These are phyloP conservation scores for Apis laboriosa DNA, from an alignment of 1,140 invertebrate species.

Conservation along the genomic window DNA sequence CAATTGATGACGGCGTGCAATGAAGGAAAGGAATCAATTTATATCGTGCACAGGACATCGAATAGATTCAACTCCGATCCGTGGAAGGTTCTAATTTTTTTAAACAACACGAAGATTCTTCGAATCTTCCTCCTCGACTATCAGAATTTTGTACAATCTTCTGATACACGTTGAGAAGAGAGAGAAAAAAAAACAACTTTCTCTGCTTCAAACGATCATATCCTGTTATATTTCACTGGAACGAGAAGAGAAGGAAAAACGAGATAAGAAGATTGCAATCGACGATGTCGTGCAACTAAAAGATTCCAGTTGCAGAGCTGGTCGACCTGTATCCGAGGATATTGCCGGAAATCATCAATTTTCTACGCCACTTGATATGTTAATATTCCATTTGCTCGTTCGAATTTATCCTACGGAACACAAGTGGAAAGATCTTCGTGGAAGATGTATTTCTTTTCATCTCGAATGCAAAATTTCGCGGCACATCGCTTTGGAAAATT, in stretches of 20 bases:
- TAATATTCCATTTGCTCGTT: background rate
- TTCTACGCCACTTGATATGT: background rate
- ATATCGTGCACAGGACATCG: background rate
- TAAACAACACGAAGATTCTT: background rate
- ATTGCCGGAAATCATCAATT: conserved; percentile 21
- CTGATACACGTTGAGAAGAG: background rate
- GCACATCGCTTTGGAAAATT: background rate
- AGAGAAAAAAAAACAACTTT: background rate
- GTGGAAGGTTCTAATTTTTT: background rate
- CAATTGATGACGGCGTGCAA: background rate
- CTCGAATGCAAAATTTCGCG: conserved; percentile 5
- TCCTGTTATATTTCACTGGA: background rate
- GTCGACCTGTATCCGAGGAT: background rate
- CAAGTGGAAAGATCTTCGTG: no score
- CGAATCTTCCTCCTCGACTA: background rate
- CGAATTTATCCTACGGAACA: background rate
- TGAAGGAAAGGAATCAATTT: background rate
- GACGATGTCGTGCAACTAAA: background rate
- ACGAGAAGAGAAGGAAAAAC: background rate
- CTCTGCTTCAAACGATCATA: background rate
- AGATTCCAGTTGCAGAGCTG: background rate
- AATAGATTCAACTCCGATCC: background rate
- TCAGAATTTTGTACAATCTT: background rate
- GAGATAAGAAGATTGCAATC: background rate
- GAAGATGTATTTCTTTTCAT: background rate